Base-by-base conservation (phyloP, 2,113 vertebrate species). In the Pongo pygmaeus region DNA sequence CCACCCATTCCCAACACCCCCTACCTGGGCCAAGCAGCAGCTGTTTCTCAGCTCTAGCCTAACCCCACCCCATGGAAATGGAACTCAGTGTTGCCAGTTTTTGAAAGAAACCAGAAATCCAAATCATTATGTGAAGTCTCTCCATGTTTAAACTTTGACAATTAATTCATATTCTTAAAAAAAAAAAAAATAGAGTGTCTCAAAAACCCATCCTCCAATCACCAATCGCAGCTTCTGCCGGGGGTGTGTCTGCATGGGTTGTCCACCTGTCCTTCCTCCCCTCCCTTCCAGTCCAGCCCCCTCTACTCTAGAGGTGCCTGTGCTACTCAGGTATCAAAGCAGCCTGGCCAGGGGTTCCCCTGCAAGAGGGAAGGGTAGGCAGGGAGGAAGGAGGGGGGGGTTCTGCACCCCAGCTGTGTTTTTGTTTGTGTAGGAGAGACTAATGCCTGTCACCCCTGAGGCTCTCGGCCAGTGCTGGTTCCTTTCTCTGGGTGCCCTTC, bases 381-480 rank as follows among this genome's bases (percentile, higher is more conserved):
- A 13, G 6, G 27, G 38, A n/a, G 48, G 72, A 92, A 96, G 27
- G 50, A 79, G 9, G 40, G 17, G 75, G 23, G 10, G 25, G 2
- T 61, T 81, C 80, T 61, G 59, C 27, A 25, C 43, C 8, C 52
- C 11, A 18, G 35, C 85, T 94, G 55, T 61, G 38, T 7, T 43
- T 1, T 2, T 0, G 20, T 14, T 6, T 3, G 17, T 4, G 8
- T 32, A 38, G 32, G 43, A 17, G 32, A 75, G 72, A 40, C 12
- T 50, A 22, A n/a, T 0, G 20, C 48, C 69, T 12, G 30, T 18
- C 69, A 50, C n/a, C 48, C 30, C 1, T 4, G 55, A 70, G 38
- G n/a, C 43, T 10, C 38, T 17, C 2, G 0, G 35, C 22, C 85
- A 48, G 11, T 12, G 0, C 8, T 8, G 3, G 0, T 11, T 59